Base-by-base conservation (phyloP, 2,888 invertebrate genomes). In the Strigamia crassipes region DNA sequence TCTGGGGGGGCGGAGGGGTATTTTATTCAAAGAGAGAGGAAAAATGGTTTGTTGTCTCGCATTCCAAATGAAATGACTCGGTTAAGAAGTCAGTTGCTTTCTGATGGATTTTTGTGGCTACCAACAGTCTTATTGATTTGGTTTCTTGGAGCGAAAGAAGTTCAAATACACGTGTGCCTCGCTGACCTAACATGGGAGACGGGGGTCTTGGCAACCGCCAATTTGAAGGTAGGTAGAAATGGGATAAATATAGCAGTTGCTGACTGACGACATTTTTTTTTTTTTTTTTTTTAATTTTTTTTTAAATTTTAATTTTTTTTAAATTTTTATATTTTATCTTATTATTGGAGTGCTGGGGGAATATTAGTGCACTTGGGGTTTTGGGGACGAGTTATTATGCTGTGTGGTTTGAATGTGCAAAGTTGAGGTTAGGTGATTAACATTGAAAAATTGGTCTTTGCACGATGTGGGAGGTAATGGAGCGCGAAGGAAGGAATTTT, bases 161-260 rank as follows among this genome's bases (percentile, higher is more conserved):
- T 73, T 73, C 73, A 73, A 73, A 73, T 27, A 73, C 27, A 73
- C 73, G 73, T 73, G 73, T 73, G 73, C 73, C 31, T 27, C 27
- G 27, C 73, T 73, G 73, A 73, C 73, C 73, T 73, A 73, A 73
- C 73, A 73, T n/a, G 12, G 27, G 31, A 10, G 31, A 23, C 4
- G 51, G 18, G 73, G 73, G 27, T 73, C 73, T 73, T 73, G 73
- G 73, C 73, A 73, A 73, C 73, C 73, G 73, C 73, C 73, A 13
- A n/a, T 10, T n/a, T n/a, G 56, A 46, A 51, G 23, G 21, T 18
- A 66, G 21, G 61, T 66, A 66, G 61, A n/a, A 9, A 6, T 1
- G 23, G 12, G 66, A 23, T 66, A 66, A 66, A 73, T 73, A 15
- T 73, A 73, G 73, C 12, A 10, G 13, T 13, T n/a, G 21, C 10